Evolutionary conservation across 2,888 invertebrate species (phyloP).

Genomic region (Troides aeacus): DNA sequence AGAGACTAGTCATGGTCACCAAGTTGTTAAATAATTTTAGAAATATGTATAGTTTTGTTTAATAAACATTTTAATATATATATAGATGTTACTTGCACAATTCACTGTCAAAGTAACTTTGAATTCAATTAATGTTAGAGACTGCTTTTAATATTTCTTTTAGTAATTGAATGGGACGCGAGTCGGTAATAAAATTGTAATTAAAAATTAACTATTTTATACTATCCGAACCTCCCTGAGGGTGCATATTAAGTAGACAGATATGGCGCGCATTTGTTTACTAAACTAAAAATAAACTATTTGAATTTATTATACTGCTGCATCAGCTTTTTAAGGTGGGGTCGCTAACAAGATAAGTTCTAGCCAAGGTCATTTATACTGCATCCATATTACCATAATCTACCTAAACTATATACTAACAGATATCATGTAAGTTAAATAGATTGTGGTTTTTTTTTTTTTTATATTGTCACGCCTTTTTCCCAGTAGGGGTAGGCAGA

Average conservation of each 20-base stretch:
- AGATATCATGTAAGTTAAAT: no score
- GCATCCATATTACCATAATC: constrained; percentile 3
- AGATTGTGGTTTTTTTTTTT: no score
- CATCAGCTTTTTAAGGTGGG: constrained; percentile 25
- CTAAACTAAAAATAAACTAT: constrained; percentile 69
- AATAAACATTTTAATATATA: no score
- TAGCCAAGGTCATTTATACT: constrained; percentile 22
- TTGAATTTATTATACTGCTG: constrained; percentile 62
- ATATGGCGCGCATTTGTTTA: constrained; percentile 67
- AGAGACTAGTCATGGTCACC: no score
- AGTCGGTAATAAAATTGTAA: constrained; percentile 76
- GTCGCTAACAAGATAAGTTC: constrained; percentile 20
- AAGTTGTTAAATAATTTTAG: no score
- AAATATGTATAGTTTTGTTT: no score
- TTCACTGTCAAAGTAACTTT: neutral
- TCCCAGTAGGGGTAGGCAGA: no score
- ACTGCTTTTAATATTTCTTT: constrained; percentile 62
- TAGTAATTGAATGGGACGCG: constrained; percentile 74
- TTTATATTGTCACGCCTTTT: no score
- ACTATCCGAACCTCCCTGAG: constrained; percentile 63
- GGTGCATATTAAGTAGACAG: constrained; percentile 76
- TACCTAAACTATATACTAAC: no score
- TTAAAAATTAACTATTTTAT: constrained; percentile 79
- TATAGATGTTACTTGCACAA: no score
- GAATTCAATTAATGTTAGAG: constrained; percentile 24